Conservation (phyloP, 2,888 invertebrate genomes). For the Agriotes lineatus region DNA sequence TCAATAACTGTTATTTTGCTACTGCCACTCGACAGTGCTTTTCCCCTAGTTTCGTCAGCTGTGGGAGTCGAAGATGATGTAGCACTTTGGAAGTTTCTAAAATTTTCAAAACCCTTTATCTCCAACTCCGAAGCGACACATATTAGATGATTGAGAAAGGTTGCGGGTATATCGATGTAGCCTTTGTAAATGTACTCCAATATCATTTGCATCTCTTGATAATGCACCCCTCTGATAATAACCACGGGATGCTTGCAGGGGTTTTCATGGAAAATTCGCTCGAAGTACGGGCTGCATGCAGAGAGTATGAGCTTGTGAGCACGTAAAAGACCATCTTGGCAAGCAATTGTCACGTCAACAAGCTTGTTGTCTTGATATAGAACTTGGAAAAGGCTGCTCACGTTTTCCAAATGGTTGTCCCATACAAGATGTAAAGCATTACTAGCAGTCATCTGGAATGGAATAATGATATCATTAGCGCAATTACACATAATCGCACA, state of each 20-base stretch:
- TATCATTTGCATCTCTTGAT: constrained; percentile 76
- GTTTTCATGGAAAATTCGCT: constrained; percentile 80
- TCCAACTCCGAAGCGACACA: constrained; percentile 78
- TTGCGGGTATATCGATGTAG: constrained; percentile 75
- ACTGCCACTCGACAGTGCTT: background rate
- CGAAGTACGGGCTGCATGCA: constrained; percentile 82
- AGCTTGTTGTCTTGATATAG: constrained; percentile 78
- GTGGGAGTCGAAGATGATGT: background rate
- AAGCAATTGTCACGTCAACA: constrained; percentile 79
- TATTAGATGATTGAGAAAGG: constrained; percentile 74
- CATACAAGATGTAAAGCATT: constrained; percentile 74
- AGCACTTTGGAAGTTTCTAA: constrained; percentile 22
- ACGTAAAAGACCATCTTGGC: constrained; percentile 78
- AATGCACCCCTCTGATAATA: constrained; percentile 76
- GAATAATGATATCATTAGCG: too few species aligned
- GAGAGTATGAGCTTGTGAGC: constrained; percentile 81
- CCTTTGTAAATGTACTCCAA: constrained; percentile 81
- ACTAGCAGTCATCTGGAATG: constrained; percentile 32
- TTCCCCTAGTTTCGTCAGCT: background rate
- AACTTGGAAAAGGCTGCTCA: constrained; percentile 77
- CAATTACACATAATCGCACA: too few species aligned
- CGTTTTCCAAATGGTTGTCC: constrained; percentile 81
- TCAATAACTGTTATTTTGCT: background rate
- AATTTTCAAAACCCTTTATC: constrained; percentile 71
- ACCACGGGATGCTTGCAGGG: constrained; percentile 81